Evolutionary conservation across 2,113 vertebrate genomes (phyloP).

Genomic region (Scortum barcoo): DNA sequence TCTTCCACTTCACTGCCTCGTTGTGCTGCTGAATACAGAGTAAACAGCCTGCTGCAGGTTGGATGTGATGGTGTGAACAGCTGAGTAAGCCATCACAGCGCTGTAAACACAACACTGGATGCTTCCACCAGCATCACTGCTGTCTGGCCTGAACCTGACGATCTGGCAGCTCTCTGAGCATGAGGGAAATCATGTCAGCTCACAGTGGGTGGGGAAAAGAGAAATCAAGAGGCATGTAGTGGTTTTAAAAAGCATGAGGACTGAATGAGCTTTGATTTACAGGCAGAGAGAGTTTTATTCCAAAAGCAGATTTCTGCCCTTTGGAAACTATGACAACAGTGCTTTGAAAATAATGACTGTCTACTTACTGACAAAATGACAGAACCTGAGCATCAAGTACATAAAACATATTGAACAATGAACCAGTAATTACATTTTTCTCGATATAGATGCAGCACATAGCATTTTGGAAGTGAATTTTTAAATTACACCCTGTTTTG

Average conservation of each 20-base stretch:
- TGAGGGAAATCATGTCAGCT: conserved; percentile 31
- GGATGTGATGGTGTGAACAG: conserved; percentile 53
- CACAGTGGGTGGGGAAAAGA: neutral
- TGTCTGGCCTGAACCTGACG: conserved; percentile 33
- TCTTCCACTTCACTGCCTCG: neutral
- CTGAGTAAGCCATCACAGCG: conserved; percentile 70
- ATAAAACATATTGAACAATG: neutral
- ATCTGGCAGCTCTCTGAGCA: conserved; percentile 43
- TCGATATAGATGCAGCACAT: neutral
- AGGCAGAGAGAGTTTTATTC: conserved; percentile 3
- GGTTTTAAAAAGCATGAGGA: conserved; percentile 16
- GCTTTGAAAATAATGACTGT: neutral
- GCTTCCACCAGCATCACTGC: conserved; percentile 56
- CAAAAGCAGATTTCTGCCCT: neutral
- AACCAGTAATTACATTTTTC: conserved; percentile 35
- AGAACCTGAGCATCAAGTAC: neutral
- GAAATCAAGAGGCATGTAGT: neutral
- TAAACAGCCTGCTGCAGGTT: conserved; percentile 17
- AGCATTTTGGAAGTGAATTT: neutral
- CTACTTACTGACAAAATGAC: neutral
- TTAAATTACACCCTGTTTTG: conserved; percentile 42
- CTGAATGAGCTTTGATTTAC: conserved; percentile 15
- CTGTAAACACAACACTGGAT: conserved; percentile 72
- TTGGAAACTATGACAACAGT: neutral
- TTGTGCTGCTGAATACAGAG: conserved; percentile 23